phyloP scores from a whole-genome alignment of 2,888 invertebrate species.

The Meta bourneti region DNA sequence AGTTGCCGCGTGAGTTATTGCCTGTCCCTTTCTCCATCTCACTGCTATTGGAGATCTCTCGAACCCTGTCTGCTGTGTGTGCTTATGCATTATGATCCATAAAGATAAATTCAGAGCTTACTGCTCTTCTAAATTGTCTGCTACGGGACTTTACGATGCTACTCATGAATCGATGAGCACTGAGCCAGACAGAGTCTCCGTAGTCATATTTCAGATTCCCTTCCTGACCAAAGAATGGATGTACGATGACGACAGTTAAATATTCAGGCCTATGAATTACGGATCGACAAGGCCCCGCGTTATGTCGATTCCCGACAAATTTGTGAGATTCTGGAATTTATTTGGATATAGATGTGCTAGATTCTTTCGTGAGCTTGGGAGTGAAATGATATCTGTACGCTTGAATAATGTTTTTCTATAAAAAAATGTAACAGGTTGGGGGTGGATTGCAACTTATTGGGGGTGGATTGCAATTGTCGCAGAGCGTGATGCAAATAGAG shows the following conservation, averaged over 20 bases:
- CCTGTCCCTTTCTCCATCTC: background rate
- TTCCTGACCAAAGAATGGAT: background rate
- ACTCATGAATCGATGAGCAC: slow-evolving; percentile 13
- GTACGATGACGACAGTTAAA: background rate
- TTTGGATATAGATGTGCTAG: background rate
- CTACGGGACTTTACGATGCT: slow-evolving; percentile 21
- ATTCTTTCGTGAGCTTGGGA: background rate
- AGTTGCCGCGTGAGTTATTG: background rate
- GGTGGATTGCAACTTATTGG: too few relatives aligned
- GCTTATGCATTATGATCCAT: slow-evolving; percentile 37
- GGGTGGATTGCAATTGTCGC: too few relatives aligned
- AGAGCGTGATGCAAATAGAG: too few relatives aligned
- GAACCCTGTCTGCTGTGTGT: background rate
- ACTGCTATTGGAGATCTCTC: slow-evolving; percentile 5
- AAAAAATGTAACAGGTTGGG: too few relatives aligned
- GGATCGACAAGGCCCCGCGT: background rate
- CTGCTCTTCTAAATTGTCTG: slow-evolving; percentile 28
- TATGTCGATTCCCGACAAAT: background rate
- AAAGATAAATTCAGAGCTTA: slow-evolving; percentile 37
- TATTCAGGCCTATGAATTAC: background rate
- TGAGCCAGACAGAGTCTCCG: background rate
- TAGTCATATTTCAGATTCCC: slow-evolving; percentile 17
- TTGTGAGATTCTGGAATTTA: background rate
- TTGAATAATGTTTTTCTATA: too few relatives aligned
- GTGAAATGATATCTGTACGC: too few relatives aligned